Base-by-base conservation (phyloP, 1,140 invertebrate genomes). In the Teleogryllus occipitalis region DNA sequence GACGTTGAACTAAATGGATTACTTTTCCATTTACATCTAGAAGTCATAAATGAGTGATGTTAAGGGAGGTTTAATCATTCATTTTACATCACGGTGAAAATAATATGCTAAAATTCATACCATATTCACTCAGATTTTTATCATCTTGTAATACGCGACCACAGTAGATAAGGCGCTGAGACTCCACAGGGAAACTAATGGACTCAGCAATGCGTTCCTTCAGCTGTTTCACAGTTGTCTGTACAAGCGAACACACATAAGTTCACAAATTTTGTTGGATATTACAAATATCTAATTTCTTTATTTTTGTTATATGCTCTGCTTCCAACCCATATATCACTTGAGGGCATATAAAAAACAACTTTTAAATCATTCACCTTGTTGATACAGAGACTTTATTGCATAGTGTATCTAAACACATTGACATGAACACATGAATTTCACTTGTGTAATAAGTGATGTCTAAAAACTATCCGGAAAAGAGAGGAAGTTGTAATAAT, bases 21-120 rank as follows among this genome's bases (percentile, higher is more conserved):
- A 96, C 96, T 87, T 97, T 97, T 4, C 94, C 95, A 87, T 96
- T 89, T 14, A 98, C 92, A 90, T 96, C 96, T 97, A 84, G n/a
- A 80, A 82, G 77, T 49, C 21, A 21, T 72, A 79, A 47, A 77
- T 21, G 21, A 5, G 15, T 77, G 76, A 74, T 76, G 27, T 39
- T 39, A 5, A 39, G 8, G 82, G 81, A 81, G 82, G 82, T 27
- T 81, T 77, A 81, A 81, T 73, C 78, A 74, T 77, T 12, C n/a
- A 7, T 79, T 39, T 77, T 47, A 48, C 49, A 78, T 74, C 18
- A n/a, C 77, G 39, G 6, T 76, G 8, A 7, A 6, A 77, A 77
- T 22, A 77, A 48, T 46, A 65, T 80, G 14, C 12, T 75, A 74
- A 49, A 79, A 77, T 77, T 85, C 86, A 87, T 89, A 97, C 96